These are phyloP conservation scores for Hemitrygon akajei DNA, from an alignment of 2,797 vertebrate genomes.

Conservation along the genomic window DNA sequence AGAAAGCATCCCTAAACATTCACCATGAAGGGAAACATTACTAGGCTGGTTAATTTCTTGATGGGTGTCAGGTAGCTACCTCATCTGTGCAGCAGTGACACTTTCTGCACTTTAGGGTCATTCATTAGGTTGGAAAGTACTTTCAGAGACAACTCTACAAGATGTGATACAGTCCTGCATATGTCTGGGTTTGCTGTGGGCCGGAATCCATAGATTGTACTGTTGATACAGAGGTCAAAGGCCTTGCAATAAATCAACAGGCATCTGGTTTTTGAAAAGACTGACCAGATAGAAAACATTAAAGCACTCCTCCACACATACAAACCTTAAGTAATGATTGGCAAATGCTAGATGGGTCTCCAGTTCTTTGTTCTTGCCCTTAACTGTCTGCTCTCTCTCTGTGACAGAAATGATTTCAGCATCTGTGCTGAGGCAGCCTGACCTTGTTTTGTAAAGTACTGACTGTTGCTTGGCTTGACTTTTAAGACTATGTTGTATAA, in stretches of 20 bases:
- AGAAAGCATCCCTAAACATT: neutral
- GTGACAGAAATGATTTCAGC: neutral
- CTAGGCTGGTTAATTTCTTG: neutral
- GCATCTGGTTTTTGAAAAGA: neutral
- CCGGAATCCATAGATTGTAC: neutral
- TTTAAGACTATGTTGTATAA: neutral
- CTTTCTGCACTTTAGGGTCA: neutral
- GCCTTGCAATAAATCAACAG: neutral
- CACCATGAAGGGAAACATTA: neutral
- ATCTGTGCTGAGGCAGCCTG: neutral
- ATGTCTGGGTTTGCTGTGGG: neutral
- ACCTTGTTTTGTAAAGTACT: constrained; percentile 19
- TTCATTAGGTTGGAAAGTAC: neutral
- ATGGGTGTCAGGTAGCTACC: neutral
- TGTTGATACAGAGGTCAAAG: neutral
- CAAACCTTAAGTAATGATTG: constrained; percentile 18
- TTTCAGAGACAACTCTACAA: neutral
- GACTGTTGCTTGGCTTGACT: neutral
- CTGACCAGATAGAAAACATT: neutral
- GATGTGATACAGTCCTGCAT: neutral
- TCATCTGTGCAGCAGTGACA: neutral
- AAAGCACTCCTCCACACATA: neutral
- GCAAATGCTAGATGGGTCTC: neutral
- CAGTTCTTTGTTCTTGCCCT: constrained; percentile 18
- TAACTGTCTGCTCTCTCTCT: neutral